Conservation (phyloP, 2,888 invertebrate species). For the Panzeria rudis region DNA sequence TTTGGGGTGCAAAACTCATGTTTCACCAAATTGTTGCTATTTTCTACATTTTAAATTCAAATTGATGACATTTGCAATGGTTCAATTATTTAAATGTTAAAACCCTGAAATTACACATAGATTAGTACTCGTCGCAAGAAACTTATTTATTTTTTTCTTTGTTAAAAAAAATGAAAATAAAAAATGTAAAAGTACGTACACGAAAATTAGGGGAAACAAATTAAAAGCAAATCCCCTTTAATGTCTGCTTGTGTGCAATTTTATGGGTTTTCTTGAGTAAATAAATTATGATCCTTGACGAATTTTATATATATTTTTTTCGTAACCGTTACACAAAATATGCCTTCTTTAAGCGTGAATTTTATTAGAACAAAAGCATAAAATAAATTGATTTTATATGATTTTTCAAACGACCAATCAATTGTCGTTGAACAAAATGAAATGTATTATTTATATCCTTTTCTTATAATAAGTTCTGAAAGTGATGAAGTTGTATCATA, state of each 20-base stretch:
- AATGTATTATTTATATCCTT: neutral
- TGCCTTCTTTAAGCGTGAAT: neutral
- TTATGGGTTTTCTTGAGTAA: slow-evolving; percentile 45
- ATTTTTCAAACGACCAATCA: slow-evolving; percentile 16
- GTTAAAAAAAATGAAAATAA: slow-evolving; percentile 10
- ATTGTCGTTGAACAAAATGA: neutral
- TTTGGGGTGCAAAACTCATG: slow-evolving; percentile 1
- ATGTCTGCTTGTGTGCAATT: slow-evolving; percentile 32
- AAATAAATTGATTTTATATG: slow-evolving; percentile 36
- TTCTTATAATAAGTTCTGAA: no score
- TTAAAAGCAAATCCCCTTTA: slow-evolving; percentile 37
- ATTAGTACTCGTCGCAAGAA: slow-evolving; percentile 24
- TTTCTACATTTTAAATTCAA: slow-evolving; percentile 45
- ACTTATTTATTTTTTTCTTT: slow-evolving; percentile 21
- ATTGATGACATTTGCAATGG: slow-evolving; percentile 56
- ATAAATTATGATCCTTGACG: slow-evolving; percentile 66
- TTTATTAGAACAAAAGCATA: slow-evolving; percentile 10
- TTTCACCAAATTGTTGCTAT: slow-evolving; percentile 19
- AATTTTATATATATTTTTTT: slow-evolving; percentile 34
- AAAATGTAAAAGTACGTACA: slow-evolving; percentile 5
- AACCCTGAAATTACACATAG: slow-evolving; percentile 65
- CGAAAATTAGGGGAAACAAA: slow-evolving; percentile 25
- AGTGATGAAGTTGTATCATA: neutral
- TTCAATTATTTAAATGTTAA: slow-evolving; percentile 68
- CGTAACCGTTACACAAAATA: neutral